Base-by-base conservation (phyloP, 2,113 vertebrate genomes). In the Bos javanicus region DNA sequence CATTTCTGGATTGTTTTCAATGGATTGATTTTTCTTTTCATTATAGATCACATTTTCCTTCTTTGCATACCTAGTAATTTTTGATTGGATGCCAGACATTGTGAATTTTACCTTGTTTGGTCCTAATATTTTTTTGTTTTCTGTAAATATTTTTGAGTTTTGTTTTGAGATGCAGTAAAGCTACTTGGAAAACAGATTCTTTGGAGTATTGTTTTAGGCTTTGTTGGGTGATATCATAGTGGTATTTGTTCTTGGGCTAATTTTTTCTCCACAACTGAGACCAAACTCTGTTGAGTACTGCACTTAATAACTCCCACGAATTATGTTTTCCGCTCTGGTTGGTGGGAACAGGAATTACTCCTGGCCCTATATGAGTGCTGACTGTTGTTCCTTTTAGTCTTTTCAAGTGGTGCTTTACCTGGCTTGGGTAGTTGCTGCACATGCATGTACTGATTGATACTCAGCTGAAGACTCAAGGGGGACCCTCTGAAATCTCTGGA, bases 61-160 rank as follows among this genome's bases (percentile, higher is more conserved):
- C 74, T 91, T 91, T 91, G 9, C 23, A 54, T 52, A 60, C 60
- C 43, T 81, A 48, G 14, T 94, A 39, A 87, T 56, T 94, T 94
- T 94, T 87, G 16, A 46, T 25, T 83, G 46, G 48, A 30, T 87
- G 17, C 9, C 48, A 78, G 50, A 62, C 19, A 50, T 81, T 90
- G 43, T 95, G 16, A 96, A 43, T 95, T 64, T 92, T 92, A 85
- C 39, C 50, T 52, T 82, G 52, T 87, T 92, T 92, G 50, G 10
- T 90, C 56, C 59, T 88, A 14, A 50, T 78, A 64, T 84, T n/a
- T 92, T 94, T 85, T 67, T 12, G 48, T 50, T 91, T 83, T 87
- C 48, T 91, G 1, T 83, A 78, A 96, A 94, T 91, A 84, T 83
- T 78, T 57, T 78, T 88, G 36, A 97, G 48, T 76, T 96, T 94